These are phyloP conservation scores for Corythaixoides concolor DNA, from an alignment of 2,113 vertebrate genomes.

Conservation along the genomic window DNA sequence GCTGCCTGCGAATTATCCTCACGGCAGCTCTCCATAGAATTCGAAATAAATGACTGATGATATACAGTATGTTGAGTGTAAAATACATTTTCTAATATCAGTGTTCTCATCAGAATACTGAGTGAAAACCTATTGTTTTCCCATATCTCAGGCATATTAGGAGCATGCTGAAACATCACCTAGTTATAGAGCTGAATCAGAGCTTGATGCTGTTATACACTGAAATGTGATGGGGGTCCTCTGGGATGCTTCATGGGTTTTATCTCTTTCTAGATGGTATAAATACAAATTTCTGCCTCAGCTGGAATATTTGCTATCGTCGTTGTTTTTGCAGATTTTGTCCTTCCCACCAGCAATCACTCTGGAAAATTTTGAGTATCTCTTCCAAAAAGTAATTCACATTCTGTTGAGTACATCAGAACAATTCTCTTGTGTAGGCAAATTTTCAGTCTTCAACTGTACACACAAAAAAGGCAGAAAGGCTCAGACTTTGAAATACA, in stretches of 20 bases:
- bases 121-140: background rate
- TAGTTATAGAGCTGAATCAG: background rate
- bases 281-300: constrained; percentile 26
- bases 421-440: constrained; percentile 32
- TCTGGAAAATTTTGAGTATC: background rate
- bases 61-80: background rate
- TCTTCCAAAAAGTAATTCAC: constrained; percentile 28
- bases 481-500: background rate
- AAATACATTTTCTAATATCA: background rate
- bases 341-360: background rate
- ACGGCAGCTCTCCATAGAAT: background rate
- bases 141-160: background rate
- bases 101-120: background rate
- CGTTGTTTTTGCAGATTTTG: constrained; percentile 25
- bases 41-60: background rate
- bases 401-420: background rate
- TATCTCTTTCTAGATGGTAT: background rate
- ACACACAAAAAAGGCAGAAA: background rate
- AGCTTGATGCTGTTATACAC: background rate
- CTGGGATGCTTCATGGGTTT: background rate
- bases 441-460: background rate
- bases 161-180: background rate
- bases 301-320: background rate
- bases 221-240: background rate
- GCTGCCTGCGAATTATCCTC: background rate